These are phyloP conservation scores for Entomyzon cyanotis DNA, from an alignment of 2,113 vertebrate genomes.

Conservation along the genomic window DNA sequence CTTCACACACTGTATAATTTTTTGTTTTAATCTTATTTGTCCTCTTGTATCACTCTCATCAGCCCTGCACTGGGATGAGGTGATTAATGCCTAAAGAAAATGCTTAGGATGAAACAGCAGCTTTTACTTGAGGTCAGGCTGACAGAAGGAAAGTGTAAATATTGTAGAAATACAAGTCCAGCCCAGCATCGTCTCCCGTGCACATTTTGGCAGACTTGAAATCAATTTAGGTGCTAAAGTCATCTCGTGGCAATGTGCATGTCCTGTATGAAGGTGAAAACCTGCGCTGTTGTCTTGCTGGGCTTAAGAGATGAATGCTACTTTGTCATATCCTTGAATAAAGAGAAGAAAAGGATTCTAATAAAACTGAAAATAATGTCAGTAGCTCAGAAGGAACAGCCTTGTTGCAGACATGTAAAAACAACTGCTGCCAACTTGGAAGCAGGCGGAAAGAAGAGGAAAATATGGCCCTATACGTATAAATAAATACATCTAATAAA, in stretches of 20 bases:
- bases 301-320: background rate
- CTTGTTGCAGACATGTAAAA: background rate
- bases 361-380: background rate
- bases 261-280: background rate
- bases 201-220: background rate
- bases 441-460: background rate
- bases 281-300: background rate
- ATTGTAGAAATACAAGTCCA: background rate
- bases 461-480: background rate
- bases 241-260: background rate
- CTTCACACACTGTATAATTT: fast-evolving
- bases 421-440: background rate
- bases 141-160: background rate
- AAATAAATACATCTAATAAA: background rate
- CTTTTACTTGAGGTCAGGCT: background rate
- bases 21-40: background rate
- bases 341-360: background rate
- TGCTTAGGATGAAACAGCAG: background rate
- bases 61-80: background rate
- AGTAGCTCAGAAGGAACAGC: background rate
- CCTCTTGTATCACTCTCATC: background rate
- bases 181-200: background rate
- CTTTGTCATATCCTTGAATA: background rate
- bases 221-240: background rate
- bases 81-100: background rate